These are phyloP conservation scores for Ailurus styani DNA, from an alignment of 2,113 vertebrate species.

Conservation along the genomic window DNA sequence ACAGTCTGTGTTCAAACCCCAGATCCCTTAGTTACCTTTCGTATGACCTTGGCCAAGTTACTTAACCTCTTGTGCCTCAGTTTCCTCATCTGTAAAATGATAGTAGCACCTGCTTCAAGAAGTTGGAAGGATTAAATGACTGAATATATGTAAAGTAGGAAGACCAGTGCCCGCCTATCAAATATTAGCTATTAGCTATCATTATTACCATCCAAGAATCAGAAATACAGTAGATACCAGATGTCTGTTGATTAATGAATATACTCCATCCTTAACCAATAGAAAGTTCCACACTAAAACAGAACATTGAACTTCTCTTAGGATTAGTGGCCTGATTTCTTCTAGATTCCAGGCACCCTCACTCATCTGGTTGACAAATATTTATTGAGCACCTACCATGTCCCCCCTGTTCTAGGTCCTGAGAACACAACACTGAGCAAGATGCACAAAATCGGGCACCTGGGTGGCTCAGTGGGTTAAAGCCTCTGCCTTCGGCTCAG, in stretches of 20 bases:
- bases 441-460: background rate
- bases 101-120: background rate
- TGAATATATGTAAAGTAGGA: background rate
- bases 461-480: too few relatives aligned
- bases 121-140: slow-evolving; percentile 1
- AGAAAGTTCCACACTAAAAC: slow-evolving; percentile 6
- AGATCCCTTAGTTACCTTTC: background rate
- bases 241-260: background rate
- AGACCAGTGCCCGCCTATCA: background rate
- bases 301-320: background rate
- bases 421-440: background rate
- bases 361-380: background rate
- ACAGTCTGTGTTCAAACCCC: background rate
- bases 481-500: too few relatives aligned
- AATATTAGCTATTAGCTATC: background rate
- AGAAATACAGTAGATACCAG: background rate
- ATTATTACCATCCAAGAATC: background rate
- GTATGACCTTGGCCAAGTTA: background rate
- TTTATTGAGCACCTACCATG: background rate
- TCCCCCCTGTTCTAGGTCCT: background rate
- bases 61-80: background rate
- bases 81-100: slow-evolving; percentile 24
- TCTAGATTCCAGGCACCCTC: background rate
- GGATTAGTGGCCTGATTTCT: background rate
- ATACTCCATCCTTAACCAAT: background rate